These are phyloP conservation scores for Tridacna gigas DNA, from an alignment of 2,888 invertebrate species.

Conservation along the genomic window DNA sequence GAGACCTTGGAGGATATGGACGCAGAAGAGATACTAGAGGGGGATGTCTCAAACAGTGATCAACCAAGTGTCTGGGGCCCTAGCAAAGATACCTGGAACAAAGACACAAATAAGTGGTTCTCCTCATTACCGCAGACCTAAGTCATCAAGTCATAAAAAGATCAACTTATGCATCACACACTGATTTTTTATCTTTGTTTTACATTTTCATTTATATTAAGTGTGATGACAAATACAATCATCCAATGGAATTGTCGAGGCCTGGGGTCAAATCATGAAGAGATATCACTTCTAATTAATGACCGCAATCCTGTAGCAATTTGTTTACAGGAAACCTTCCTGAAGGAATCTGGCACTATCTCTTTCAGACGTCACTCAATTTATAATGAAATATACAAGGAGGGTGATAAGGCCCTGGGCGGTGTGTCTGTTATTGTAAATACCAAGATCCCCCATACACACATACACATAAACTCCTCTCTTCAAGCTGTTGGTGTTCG, in stretches of 20 bases:
- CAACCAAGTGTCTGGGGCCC: too few relatives aligned
- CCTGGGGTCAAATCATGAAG: neutral
- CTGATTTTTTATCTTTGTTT: too few relatives aligned
- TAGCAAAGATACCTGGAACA: too few relatives aligned
- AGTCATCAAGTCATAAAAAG: too few relatives aligned
- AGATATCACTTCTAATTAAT: neutral
- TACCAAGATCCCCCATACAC: neutral
- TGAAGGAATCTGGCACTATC: neutral
- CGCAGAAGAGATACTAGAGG: too few relatives aligned
- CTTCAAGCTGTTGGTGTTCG: neutral
- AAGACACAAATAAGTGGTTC: too few relatives aligned
- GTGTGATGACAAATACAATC: too few relatives aligned
- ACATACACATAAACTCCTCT: neutral
- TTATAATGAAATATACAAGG: neutral
- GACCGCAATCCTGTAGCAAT: neutral
- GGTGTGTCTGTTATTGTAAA: neutral
- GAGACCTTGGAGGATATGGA: too few relatives aligned
- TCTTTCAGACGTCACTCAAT: neutral
- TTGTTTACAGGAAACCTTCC: neutral
- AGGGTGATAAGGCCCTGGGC: neutral
- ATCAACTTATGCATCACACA: too few relatives aligned
- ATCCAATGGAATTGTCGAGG: constrained; percentile 6
- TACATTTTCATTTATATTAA: too few relatives aligned
- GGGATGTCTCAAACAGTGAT: too few relatives aligned
- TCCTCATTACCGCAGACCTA: too few relatives aligned